Conservation (phyloP, 1,140 invertebrate species). For the Anastatus disparis region DNA sequence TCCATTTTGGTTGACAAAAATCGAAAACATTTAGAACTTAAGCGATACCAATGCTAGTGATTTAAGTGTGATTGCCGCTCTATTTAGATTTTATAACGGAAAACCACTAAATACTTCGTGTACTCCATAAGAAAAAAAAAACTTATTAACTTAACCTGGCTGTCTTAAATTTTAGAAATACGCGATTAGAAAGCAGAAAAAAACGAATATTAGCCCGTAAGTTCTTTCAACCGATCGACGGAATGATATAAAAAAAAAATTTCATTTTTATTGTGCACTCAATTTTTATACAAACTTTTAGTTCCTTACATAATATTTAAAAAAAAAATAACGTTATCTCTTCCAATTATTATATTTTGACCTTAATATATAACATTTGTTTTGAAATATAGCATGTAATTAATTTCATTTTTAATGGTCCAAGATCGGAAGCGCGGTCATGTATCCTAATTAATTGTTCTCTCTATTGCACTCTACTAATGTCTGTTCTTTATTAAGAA, state of each 20-base stretch:
- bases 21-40: constrained; percentile 15
- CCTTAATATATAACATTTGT: too few relatives aligned
- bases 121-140: constrained; percentile 9
- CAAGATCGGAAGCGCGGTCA: constrained; percentile 48
- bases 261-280: too few relatives aligned
- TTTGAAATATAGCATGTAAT: too few relatives aligned
- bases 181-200: background rate
- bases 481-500: constrained; percentile 6
- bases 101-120: constrained; percentile 17
- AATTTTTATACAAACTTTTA: too few relatives aligned
- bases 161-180: constrained; percentile 18
- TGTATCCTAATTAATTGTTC: constrained; percentile 47
- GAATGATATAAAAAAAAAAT: background rate
- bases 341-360: too few relatives aligned
- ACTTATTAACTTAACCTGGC: constrained; percentile 19
- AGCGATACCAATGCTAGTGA: background rate
- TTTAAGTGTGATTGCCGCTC: constrained; percentile 17
- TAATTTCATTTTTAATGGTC: constrained; percentile 20
- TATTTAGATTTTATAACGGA: constrained; percentile 32
- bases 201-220: constrained; percentile 23
- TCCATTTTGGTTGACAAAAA: too few relatives aligned
- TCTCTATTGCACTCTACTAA: constrained; percentile 27
- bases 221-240: constrained; percentile 35
- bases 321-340: background rate
- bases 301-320: background rate